A percentile compares a stretch with the other conserved stretches of the same genome.
These are phyloP conservation scores for Upupa epops DNA, from an alignment of 2,113 vertebrate genomes.

Conservation along the genomic window DNA sequence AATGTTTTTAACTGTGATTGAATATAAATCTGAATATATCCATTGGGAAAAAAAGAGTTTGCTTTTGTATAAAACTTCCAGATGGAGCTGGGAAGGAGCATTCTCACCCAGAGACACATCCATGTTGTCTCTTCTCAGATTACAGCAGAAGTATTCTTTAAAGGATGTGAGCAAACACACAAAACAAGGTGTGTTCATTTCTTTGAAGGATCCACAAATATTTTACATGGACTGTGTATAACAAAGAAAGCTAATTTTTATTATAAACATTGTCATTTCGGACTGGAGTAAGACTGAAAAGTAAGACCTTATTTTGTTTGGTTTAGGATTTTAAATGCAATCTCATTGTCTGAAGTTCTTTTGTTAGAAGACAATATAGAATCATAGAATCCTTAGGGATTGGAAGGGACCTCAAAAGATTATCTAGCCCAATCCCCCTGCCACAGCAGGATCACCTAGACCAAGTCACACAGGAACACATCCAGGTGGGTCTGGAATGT, in stretches of 20 bases:
- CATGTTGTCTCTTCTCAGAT: background rate
- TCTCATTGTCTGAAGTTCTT: too few species aligned
- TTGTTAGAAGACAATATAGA: too few species aligned
- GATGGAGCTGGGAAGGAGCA: background rate
- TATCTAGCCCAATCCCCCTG: too few species aligned
- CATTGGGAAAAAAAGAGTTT: background rate
- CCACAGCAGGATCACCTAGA: too few species aligned
- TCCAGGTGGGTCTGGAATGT: too few species aligned
- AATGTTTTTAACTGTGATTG: background rate
- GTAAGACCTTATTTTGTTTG: rapidly evolving
- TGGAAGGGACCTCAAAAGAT: too few species aligned
- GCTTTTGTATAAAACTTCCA: rapidly evolving
- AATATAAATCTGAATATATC: background rate
- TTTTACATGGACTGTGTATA: background rate
- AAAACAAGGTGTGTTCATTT: background rate
- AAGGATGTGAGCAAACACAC: background rate
- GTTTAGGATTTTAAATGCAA: too few species aligned
- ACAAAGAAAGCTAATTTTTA: background rate
- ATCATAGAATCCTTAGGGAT: too few species aligned
- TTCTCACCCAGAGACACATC: background rate
- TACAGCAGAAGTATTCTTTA: background rate
- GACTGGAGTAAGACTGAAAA: background rate
- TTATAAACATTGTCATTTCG: background rate
- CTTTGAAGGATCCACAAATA: background rate
- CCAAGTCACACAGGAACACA: too few species aligned